Conservation (phyloP, 2,113 vertebrate genomes). For the Forbesichthys papilliferus region DNA sequence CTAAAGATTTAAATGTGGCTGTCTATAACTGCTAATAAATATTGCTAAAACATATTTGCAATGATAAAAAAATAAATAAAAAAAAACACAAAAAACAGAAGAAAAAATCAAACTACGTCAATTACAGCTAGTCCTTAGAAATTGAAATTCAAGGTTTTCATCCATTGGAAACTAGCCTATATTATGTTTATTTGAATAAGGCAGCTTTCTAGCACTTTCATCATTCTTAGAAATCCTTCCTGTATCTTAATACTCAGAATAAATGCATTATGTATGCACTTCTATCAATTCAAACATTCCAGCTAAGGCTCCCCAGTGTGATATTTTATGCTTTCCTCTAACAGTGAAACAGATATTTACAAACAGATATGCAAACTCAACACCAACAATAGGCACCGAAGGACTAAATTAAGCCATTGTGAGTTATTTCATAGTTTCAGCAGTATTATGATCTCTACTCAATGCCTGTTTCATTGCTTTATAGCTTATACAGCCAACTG, state of each 20-base stretch:
- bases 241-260: slow-evolving; percentile 43
- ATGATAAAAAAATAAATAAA: no score
- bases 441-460: slow-evolving; percentile 5
- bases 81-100: no score
- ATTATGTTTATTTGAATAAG: slow-evolving; percentile 23
- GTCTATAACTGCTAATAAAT: not conserved
- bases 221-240: slow-evolving; percentile 43
- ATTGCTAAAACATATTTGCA: not conserved
- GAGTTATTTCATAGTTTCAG: not conserved
- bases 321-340: slow-evolving; percentile 34
- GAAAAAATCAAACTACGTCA: not conserved
- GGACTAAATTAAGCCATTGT: slow-evolving; percentile 35
- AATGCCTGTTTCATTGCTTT: slow-evolving; percentile 40
- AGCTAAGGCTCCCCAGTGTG: slow-evolving; percentile 37
- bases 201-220: slow-evolving; percentile 29
- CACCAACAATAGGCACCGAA: slow-evolving; percentile 28
- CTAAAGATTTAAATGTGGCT: slow-evolving; percentile 2
- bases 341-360: slow-evolving; percentile 46
- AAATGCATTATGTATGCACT: slow-evolving; percentile 39
- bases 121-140: no score
- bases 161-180: not conserved
- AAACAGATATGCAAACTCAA: slow-evolving; percentile 42
- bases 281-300: slow-evolving; percentile 47
- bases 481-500: not conserved
- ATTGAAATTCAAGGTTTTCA: no score